Evolutionary conservation across 2,113 vertebrate genomes (phyloP).

Genomic region (Rhea pennata): DNA sequence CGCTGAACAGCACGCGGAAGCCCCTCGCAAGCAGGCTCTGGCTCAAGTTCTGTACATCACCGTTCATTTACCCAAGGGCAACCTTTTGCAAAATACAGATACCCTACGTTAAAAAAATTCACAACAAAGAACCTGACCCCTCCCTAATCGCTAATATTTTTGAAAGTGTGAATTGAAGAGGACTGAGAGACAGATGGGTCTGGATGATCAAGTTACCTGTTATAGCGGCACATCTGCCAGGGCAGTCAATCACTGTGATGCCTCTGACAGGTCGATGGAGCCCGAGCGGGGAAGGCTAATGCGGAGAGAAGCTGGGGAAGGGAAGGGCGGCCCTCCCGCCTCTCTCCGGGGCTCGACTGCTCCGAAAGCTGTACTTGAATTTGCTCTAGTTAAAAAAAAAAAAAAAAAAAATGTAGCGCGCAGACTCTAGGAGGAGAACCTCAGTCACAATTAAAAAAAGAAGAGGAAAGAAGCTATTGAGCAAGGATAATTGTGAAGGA

Average conservation of each 20-base stretch:
- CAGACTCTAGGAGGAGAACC: constrained; percentile 70
- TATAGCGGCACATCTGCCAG: constrained; percentile 97
- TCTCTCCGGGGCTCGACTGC: constrained; percentile 77
- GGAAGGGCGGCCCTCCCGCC: constrained; percentile 75
- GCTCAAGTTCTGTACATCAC: constrained; percentile 41
- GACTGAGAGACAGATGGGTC: constrained; percentile 98
- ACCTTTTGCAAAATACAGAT: constrained; percentile 75
- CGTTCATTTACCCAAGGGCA: constrained; percentile 61
- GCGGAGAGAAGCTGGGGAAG: constrained; percentile 78
- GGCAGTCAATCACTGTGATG: constrained; percentile 95
- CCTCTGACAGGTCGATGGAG: constrained; percentile 89
- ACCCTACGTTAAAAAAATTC: constrained; percentile 69
- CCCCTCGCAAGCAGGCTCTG: constrained; percentile 30
- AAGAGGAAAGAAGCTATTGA: constrained; percentile 37
- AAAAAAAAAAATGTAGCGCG: constrained; percentile 47
- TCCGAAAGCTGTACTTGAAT: constrained; percentile 84
- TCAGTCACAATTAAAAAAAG: constrained; percentile 65
- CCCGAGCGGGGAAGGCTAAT: constrained; percentile 83
- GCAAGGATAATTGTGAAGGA: constrained; percentile 59
- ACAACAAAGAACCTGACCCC: constrained; percentile 80
- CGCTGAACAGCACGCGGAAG: constrained; percentile 25
- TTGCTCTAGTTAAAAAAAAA: constrained; percentile 74
- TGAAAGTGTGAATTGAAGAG: constrained; percentile 98
- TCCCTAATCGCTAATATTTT: constrained; percentile 87
- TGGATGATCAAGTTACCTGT: constrained; percentile 99